phyloP scores from a whole-genome alignment of 1,140 invertebrate genomes.

The Triops cancriformis region DNA sequence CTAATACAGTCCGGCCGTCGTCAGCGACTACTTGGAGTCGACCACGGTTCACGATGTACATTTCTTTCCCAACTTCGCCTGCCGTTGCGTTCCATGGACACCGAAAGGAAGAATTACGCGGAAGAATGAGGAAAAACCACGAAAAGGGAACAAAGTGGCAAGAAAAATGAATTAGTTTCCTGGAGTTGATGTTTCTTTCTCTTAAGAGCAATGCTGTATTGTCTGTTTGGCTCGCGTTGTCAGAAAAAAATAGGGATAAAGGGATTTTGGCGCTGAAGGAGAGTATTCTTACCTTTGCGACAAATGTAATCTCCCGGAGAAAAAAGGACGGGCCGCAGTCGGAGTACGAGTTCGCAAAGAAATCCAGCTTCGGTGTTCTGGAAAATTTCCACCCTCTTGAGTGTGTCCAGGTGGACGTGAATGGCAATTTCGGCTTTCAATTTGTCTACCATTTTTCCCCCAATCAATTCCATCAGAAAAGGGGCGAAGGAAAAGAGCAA shows the following conservation, averaged over 20 bases:
- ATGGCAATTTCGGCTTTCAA: slow-evolving; percentile 97
- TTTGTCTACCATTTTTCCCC: slow-evolving; percentile 57
- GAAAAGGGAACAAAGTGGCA: no score
- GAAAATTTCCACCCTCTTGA: slow-evolving; percentile 97
- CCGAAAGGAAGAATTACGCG: slow-evolving; percentile 15
- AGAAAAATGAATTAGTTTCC: no score
- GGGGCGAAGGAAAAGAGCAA: neutral
- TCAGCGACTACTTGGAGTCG: slow-evolving; percentile 92
- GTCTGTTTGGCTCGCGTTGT: neutral
- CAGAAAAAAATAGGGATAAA: neutral
- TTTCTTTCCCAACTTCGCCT: slow-evolving; percentile 98
- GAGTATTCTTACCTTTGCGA: slow-evolving; percentile 76
- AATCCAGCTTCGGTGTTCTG: slow-evolving; percentile 98
- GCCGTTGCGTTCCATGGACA: slow-evolving; percentile 33
- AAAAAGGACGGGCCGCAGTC: slow-evolving; percentile 88
- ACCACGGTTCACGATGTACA: slow-evolving; percentile 98
- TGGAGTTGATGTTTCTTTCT: no score
- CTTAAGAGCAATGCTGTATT: no score
- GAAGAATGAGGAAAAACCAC: no score
- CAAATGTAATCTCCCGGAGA: slow-evolving; percentile 98
- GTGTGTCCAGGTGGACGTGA: slow-evolving; percentile 94
- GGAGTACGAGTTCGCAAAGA: slow-evolving; percentile 89
- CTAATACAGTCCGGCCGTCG: slow-evolving; percentile 92
- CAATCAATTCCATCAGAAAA: neutral
- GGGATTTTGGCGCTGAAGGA: neutral